Evolutionary conservation across 2,113 vertebrate species (phyloP), one percentile per base, ranked within the genome.

Genomic region (Rhineura floridana): DNA sequence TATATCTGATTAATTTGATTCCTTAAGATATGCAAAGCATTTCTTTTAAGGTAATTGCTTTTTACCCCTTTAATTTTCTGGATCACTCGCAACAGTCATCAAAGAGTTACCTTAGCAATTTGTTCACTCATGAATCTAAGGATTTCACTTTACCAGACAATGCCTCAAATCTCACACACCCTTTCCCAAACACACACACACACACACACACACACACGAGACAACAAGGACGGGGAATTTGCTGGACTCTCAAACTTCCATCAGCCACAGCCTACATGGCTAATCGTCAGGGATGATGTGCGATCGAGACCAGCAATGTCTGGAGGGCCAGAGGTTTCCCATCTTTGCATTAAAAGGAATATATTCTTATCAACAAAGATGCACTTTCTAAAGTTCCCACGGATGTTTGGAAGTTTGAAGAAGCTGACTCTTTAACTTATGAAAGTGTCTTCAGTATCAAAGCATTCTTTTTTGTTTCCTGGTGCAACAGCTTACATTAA

Each of bases 51-150:
- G 21, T 25, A 21, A 62, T 39, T 17, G n/a, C 23, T 17, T 59
- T 44, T 28, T 8, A 33, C 52, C 12, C 55, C 2, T 1, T 15
- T 92, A 80, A 91, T 50, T 55, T 73, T 67, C 80, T 78, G 10
- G 81, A 30, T 88, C 76, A 89, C 11, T 75, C 5, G 76, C 77
- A 93, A 72, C 1, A 89, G 75, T 86, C 79, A 90, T 8, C 1
- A 2, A 69, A 17, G 10, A 85, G 2, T 9, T 62, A 83, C 15
- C 6, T 62, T 0, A 0, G 55, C 30, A 8, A 84, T 70, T 46
- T 2, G 82, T 3, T 70, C 15, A 73, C 0, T 0, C 11, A 3
- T 33, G 63, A 48, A 19, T 62, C 17, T 39, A 65, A 25, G 15
- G 33, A 72, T 36, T 39, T 72, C 36, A 36, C 11, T 72, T 72